Evolutionary conservation across 2,113 vertebrate species (phyloP).

Genomic region (Dicerorhinus sumatrensis): DNA sequence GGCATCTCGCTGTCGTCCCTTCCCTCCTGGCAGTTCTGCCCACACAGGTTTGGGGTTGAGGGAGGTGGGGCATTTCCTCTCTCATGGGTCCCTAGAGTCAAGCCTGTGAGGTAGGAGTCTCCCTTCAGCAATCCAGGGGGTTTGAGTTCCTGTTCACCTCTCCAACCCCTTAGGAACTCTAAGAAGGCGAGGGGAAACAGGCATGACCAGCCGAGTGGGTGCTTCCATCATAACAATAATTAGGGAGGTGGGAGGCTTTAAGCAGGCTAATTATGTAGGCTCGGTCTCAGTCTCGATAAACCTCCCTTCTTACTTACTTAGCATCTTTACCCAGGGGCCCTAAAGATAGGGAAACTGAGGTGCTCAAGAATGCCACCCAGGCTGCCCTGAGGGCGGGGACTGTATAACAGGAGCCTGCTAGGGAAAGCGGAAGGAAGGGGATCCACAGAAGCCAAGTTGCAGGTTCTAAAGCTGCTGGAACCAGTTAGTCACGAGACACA

Average conservation of each 20-base stretch:
- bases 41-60: not conserved
- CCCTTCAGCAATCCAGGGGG: not conserved
- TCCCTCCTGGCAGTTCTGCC: not conserved
- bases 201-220: not conserved
- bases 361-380: not conserved
- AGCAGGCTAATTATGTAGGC: slow-evolving; percentile 46
- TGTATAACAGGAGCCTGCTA: not conserved
- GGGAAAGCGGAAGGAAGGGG: not conserved
- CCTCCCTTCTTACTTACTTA: not conserved
- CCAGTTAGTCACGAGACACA: not conserved
- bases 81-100: not conserved
- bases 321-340: not conserved
- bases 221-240: slow-evolving; percentile 54
- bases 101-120: not conserved
- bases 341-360: slow-evolving; percentile 30
- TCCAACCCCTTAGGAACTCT: not conserved
- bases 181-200: not conserved
- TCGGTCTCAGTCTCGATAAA: slow-evolving; percentile 40
- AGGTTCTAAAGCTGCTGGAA: not conserved
- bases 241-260: slow-evolving; percentile 48
- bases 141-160: not conserved
- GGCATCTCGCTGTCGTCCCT: not conserved
- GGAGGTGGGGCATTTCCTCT: not conserved
- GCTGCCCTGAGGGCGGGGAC: not conserved
- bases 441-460: not conserved